Conservation (phyloP, 92 coral and sea anemone species). For the Epizoanthus rinbou region DNA sequence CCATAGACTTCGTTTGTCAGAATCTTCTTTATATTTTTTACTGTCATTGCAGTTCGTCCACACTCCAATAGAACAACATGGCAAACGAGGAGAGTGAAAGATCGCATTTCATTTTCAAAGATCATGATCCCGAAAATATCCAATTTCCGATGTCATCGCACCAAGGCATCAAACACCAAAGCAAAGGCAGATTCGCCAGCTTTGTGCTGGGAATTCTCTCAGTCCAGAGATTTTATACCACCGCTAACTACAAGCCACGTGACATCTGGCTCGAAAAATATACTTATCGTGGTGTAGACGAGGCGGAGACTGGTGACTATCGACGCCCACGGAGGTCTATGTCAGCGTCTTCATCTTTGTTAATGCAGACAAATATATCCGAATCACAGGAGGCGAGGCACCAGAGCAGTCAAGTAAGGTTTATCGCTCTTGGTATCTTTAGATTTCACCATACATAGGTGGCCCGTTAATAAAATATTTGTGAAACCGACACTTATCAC, state of each 20-base stretch:
- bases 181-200: constrained; percentile 65
- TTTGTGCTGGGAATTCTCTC: constrained; percentile 75
- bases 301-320: not conserved
- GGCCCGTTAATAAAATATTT: too few relatives aligned
- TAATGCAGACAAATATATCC: not conserved
- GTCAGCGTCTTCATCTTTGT: not conserved
- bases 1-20: too few relatives aligned
- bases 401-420: not conserved
- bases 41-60: too few relatives aligned
- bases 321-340: not conserved
- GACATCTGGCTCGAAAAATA: constrained; percentile 87
- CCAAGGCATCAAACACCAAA: not conserved
- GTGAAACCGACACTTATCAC: too few relatives aligned
- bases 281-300: constrained; percentile 53
- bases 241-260: constrained; percentile 67
- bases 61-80: too few relatives aligned
- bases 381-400: not conserved
- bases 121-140: not conserved
- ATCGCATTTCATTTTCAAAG: not conserved
- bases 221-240: constrained; percentile 72
- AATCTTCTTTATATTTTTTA: too few relatives aligned
- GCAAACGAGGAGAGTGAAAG: too few relatives aligned
- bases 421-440: too few relatives aligned
- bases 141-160: constrained; percentile 7
- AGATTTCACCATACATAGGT: not conserved